A percentile compares a stretch with the other conserved stretches of the same genome.
These are phyloP conservation scores for Bostrychus sinensis DNA, from an alignment of 2,113 vertebrate species.

Conservation along the genomic window DNA sequence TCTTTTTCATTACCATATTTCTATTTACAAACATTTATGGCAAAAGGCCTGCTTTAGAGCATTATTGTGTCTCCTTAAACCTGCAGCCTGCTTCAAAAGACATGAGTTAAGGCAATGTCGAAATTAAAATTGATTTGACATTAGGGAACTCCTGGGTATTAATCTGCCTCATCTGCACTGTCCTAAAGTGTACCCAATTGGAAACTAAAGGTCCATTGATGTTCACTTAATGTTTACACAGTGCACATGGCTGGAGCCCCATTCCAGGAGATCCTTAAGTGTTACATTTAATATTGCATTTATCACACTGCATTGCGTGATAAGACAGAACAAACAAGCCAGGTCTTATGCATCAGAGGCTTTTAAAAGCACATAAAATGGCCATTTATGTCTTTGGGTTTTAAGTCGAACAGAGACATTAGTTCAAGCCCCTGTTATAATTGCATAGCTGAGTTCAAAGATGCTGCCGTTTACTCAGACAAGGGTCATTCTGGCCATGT, in stretches of 20 bases:
- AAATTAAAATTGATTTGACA: constrained; percentile 75
- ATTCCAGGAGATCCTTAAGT: neutral
- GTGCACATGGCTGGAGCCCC: neutral
- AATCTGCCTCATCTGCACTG: constrained; percentile 41
- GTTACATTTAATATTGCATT: constrained; percentile 2
- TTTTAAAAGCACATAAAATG: constrained; percentile 21
- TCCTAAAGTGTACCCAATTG: constrained; percentile 37
- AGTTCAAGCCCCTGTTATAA: neutral
- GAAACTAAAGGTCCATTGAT: constrained; percentile 28
- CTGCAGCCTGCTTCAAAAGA: constrained; percentile 41
- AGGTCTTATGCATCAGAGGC: neutral
- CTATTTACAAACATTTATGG: neutral
- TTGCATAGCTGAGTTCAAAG: neutral
- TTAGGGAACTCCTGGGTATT: constrained; percentile 51
- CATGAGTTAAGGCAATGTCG: constrained; percentile 56
- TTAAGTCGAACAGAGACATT: constrained; percentile 2
- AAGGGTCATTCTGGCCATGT: neutral
- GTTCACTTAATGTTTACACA: constrained; percentile 9
- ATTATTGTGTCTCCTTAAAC: constrained; percentile 32
- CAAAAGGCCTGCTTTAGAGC: constrained; percentile 19
- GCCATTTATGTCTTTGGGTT: neutral
- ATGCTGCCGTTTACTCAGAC: neutral
- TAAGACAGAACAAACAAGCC: constrained; percentile 3
- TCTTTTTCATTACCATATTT: constrained; percentile 5
- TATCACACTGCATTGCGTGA: neutral